phyloP scores from a whole-genome alignment of 2,888 invertebrate species.

The Pandemis heparana region DNA sequence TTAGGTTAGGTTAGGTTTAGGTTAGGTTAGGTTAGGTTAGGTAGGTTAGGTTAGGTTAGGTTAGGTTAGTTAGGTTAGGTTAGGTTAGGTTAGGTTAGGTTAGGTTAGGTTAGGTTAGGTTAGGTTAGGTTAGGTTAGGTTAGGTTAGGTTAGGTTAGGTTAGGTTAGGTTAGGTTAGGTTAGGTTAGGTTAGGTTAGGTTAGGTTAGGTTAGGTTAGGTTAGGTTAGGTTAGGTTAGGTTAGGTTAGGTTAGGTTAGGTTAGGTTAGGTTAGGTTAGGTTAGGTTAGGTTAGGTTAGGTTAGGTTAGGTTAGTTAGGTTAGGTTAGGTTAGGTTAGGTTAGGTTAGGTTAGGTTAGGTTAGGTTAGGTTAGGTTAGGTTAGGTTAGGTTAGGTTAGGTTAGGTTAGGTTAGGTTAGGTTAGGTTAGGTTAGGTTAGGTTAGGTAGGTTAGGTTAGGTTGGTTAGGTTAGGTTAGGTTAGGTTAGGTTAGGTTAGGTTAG shows the following conservation, averaged over 20 bases:
- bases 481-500: constrained; percentile 48
- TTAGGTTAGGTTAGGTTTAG: constrained; percentile 28
- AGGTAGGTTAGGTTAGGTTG: constrained; percentile 46
- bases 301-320: constrained; percentile 20
- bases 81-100: constrained; percentile 14
- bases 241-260: constrained; percentile 20
- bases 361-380: constrained; percentile 49
- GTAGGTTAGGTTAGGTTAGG: constrained; percentile 22
- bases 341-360: constrained; percentile 47
- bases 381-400: constrained; percentile 50
- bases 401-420: constrained; percentile 47
- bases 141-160: constrained; percentile 12
- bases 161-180: constrained; percentile 18
- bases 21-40: constrained; percentile 15
- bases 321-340: no score
- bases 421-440: constrained; percentile 44
- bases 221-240: constrained; percentile 20
- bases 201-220: constrained; percentile 22
- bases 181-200: constrained; percentile 21
- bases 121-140: constrained; percentile 13
- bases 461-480: constrained; percentile 37
- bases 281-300: constrained; percentile 20
- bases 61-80: constrained; percentile 34
- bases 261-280: constrained; percentile 20
- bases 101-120: not conserved